A percentile compares a stretch with the other conserved stretches of the same genome.
Conservation (phyloP, 2,797 vertebrate species). For the Coracias cyanogaster region DNA sequence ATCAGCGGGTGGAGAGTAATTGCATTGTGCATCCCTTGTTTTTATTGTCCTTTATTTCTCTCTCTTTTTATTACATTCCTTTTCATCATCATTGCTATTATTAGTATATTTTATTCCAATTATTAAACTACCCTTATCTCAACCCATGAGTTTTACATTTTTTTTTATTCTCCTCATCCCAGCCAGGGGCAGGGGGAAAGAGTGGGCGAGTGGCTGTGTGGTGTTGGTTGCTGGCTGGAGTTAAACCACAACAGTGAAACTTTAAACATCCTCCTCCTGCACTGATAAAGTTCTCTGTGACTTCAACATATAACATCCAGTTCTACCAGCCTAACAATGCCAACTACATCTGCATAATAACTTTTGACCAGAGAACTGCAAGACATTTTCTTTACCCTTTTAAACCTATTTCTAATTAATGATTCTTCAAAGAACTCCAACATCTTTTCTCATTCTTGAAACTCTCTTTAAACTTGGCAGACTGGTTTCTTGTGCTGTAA, state of each 20-base stretch:
- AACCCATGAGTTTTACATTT: neutral
- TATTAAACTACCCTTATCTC: neutral
- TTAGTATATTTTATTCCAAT: neutral
- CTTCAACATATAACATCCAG: neutral
- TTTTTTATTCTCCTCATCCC: neutral
- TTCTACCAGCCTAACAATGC: neutral
- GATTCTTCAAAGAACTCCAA: neutral
- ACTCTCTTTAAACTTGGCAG: neutral
- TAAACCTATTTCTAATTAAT: neutral
- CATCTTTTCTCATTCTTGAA: neutral
- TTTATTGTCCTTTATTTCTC: neutral
- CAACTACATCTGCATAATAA: neutral
- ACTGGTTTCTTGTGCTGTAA: neutral
- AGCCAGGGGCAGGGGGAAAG: neutral
- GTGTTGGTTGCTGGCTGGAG: neutral
- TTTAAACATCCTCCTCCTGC: neutral
- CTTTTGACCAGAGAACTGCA: neutral
- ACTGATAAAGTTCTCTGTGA: neutral
- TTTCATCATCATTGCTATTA: neutral
- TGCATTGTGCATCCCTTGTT: neutral
- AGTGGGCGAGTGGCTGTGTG: neutral
- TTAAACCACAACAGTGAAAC: neutral
- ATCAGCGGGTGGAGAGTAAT: neutral
- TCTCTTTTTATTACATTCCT: neutral
- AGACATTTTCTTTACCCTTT: neutral